Evolutionary conservation across 2,888 invertebrate genomes (phyloP).

Genomic region (Tinea pellionella): DNA sequence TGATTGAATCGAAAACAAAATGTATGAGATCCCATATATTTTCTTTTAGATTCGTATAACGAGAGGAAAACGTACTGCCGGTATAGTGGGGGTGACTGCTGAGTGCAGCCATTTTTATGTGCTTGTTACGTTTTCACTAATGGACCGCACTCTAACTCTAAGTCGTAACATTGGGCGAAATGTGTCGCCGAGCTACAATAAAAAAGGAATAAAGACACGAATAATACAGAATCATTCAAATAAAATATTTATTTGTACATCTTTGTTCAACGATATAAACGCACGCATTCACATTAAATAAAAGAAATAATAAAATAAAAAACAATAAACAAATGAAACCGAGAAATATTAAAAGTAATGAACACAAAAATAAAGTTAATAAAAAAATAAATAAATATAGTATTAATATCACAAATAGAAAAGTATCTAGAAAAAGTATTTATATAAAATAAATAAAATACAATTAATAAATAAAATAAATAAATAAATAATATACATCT

Average conservation of each 20-base stretch:
- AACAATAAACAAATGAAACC: background rate
- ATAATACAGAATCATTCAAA: too few species aligned
- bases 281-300: background rate
- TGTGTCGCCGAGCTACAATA: too few species aligned
- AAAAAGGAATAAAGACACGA: too few species aligned
- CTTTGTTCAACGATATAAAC: slow-evolving; percentile 3
- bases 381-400: slow-evolving; percentile 6
- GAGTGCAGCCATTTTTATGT: too few species aligned
- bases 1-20: too few species aligned
- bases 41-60: too few species aligned
- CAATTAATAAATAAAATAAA: slow-evolving; percentile 10
- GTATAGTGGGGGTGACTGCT: too few species aligned
- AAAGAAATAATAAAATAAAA: background rate
- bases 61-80: too few species aligned
- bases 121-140: too few species aligned
- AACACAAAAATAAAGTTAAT: background rate
- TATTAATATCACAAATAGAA: background rate
- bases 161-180: too few species aligned
- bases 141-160: too few species aligned
- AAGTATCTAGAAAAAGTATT: background rate
- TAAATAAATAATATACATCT: background rate
- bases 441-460: slow-evolving; percentile 11
- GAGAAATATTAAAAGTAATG: background rate
- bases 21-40: too few species aligned
- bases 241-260: slow-evolving; percentile 7